Percentiles rank a stretch among this genome's conserved stretches.
Conservation (phyloP, 1,140 invertebrate genomes). For the Arion vulgaris region DNA sequence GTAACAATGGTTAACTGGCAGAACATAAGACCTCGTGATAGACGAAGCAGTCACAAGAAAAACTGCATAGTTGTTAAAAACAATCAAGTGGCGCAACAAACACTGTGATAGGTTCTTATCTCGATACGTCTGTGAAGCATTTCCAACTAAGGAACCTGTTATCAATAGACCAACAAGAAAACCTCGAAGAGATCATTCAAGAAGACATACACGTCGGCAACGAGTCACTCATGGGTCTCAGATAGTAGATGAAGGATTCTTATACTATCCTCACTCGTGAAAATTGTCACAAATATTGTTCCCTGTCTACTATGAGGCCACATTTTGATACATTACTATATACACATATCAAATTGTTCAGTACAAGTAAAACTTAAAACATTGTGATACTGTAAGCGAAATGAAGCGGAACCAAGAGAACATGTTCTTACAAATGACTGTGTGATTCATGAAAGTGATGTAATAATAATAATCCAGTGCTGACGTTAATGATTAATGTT, state of each 20-base stretch:
- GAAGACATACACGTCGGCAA: slow-evolving; percentile 23
- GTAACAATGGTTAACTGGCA: slow-evolving; percentile 59
- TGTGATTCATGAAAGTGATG: not conserved
- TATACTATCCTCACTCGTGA: slow-evolving; percentile 8
- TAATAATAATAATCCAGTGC: too few relatives aligned
- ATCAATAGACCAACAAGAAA: slow-evolving; percentile 17
- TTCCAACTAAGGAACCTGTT: not conserved
- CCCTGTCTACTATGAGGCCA: not conserved
- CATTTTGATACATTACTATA: not conserved
- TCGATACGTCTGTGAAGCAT: slow-evolving; percentile 63
- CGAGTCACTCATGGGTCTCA: not conserved
- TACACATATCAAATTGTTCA: not conserved
- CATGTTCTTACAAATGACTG: not conserved
- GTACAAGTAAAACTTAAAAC: not conserved
- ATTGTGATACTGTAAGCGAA: slow-evolving; percentile 1
- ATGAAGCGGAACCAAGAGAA: not conserved
- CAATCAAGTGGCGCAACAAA: slow-evolving; percentile 63
- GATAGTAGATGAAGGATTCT: slow-evolving; percentile 19
- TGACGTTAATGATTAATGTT: too few relatives aligned
- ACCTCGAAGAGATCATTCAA: slow-evolving; percentile 30
- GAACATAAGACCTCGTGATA: slow-evolving; percentile 51
- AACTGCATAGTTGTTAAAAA: slow-evolving; percentile 66
- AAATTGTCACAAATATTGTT: not conserved
- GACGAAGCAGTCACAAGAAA: slow-evolving; percentile 54
- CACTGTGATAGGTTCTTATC: slow-evolving; percentile 61